Conservation (phyloP, 2,113 vertebrate genomes). For the Spea multiplicata region DNA sequence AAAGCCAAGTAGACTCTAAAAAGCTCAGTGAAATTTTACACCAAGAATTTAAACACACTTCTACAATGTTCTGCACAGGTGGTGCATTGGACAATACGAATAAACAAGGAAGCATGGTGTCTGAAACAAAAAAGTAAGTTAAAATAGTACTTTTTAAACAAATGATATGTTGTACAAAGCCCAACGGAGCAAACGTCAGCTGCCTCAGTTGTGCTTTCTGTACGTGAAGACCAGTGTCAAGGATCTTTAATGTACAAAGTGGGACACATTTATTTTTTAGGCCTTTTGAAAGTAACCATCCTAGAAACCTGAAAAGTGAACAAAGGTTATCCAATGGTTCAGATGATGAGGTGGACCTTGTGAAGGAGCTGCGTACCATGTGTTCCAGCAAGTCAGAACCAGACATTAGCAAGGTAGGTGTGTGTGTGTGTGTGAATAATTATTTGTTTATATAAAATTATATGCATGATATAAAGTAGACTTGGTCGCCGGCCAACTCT, state of each 20-base stretch:
- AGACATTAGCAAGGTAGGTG: constrained; percentile 87
- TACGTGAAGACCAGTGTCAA: too few relatives aligned
- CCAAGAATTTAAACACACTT: too few relatives aligned
- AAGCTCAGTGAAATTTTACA: too few relatives aligned
- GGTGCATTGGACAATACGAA: not conserved
- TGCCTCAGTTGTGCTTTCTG: too few relatives aligned
- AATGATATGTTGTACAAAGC: too few relatives aligned
- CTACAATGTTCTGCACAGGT: not conserved
- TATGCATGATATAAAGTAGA: too few relatives aligned
- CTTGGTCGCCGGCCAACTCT: too few relatives aligned
- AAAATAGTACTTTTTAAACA: too few relatives aligned
- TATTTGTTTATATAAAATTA: not conserved
- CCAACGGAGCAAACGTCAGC: too few relatives aligned
- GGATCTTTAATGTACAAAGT: not conserved
- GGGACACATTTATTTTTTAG: constrained; percentile 41
- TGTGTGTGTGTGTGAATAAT: not conserved
- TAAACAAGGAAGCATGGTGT: not conserved
- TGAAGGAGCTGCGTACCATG: constrained; percentile 87
- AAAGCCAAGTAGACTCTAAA: too few relatives aligned
- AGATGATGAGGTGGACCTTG: constrained; percentile 85
- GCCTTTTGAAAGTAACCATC: constrained; percentile 58
- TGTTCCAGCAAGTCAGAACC: constrained; percentile 94
- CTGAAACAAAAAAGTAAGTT: not conserved
- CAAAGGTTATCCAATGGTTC: constrained; percentile 75
- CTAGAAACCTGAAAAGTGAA: constrained; percentile 60